Evolutionary conservation across 2,888 invertebrate genomes (phyloP).

Genomic region (Caenorhabditis sinica): DNA sequence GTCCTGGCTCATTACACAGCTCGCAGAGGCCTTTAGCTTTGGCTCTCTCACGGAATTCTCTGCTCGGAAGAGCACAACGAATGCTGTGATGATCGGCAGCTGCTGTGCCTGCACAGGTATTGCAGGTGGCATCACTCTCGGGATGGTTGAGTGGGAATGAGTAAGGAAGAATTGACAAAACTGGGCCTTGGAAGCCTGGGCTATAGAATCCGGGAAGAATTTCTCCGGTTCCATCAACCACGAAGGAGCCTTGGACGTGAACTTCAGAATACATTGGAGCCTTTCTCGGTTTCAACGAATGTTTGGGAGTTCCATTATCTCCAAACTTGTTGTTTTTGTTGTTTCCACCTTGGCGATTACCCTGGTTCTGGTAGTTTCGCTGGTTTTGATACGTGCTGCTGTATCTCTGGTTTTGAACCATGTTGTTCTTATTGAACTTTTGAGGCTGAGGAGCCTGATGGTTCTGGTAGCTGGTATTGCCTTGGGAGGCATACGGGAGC

Average conservation of each 20-base stretch:
- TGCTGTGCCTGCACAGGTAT: background rate
- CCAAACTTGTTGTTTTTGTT: too few relatives aligned
- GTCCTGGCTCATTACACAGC: background rate
- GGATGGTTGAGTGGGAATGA: background rate
- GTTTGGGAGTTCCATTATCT: too few relatives aligned
- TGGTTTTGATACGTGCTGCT: background rate
- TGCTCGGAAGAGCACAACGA: background rate
- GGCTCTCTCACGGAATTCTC: background rate
- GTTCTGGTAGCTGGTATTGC: too few relatives aligned
- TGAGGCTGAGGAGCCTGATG: too few relatives aligned
- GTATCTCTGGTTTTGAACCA: too few relatives aligned
- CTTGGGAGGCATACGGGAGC: too few relatives aligned
- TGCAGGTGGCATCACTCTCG: background rate
- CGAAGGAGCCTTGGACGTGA: background rate
- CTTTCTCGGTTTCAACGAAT: too few relatives aligned
- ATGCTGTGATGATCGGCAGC: background rate
- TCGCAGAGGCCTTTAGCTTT: background rate
- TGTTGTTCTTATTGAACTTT: too few relatives aligned
- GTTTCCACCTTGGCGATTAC: background rate
- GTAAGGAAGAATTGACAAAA: background rate
- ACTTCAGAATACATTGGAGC: background rate
- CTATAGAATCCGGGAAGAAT: background rate
- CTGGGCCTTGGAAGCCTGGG: background rate
- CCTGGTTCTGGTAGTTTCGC: background rate
- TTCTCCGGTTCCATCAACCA: background rate